Conservation (phyloP, 2,113 vertebrate genomes). For the Mus pahari region DNA sequence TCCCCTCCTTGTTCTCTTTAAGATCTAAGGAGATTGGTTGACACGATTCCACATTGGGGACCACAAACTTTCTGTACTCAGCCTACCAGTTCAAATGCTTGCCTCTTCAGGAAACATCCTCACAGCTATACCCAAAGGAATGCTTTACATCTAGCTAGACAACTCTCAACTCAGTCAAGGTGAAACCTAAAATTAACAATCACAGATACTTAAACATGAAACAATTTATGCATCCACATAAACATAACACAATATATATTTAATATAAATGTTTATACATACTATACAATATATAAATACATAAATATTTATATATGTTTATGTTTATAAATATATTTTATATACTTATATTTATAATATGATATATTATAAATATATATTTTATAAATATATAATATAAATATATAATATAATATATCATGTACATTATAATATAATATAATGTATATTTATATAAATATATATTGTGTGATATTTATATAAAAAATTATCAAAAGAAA, state of each 20-base stretch:
- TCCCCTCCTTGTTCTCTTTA: neutral
- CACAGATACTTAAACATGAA: neutral
- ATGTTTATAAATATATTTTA: no score
- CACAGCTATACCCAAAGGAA: neutral
- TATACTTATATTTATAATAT: no score
- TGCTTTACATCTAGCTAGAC: neutral
- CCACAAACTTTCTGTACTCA: neutral
- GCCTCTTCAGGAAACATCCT: neutral
- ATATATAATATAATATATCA: no score
- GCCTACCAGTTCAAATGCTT: neutral
- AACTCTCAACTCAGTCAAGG: neutral
- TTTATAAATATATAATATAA: no score
- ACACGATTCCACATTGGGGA: neutral
- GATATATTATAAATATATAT: no score
- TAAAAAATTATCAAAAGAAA: neutral
- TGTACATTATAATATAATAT: no score
- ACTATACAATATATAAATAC: no score
- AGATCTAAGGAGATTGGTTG: neutral
- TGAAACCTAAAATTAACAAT: neutral
- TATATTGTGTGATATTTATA: no score
- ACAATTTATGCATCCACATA: rapidly evolving
- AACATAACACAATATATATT: neutral
- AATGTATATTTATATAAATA: no score
- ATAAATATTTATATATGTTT: no score
- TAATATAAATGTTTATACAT: no score